These are phyloP conservation scores for Pedetes capensis DNA, from an alignment of 2,113 vertebrate genomes.

Conservation along the genomic window DNA sequence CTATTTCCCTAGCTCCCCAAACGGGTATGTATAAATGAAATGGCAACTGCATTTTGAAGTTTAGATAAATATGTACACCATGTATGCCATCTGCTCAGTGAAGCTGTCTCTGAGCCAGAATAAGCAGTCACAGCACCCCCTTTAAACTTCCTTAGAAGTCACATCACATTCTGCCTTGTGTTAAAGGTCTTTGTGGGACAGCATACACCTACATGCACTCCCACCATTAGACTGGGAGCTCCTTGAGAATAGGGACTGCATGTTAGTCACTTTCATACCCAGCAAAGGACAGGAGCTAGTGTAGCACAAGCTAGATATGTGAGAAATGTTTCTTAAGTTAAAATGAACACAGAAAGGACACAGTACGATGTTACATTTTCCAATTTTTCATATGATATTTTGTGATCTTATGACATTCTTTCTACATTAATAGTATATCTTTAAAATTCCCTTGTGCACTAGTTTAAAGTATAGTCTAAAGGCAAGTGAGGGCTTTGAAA, in stretches of 20 bases:
- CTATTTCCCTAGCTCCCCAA: background rate
- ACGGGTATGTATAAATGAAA: background rate
- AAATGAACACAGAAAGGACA: background rate
- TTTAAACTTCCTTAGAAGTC: background rate
- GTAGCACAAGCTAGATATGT: background rate
- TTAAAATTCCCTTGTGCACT: background rate
- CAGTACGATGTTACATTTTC: background rate
- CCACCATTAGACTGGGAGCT: background rate
- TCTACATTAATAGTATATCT: background rate
- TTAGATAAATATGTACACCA: background rate
- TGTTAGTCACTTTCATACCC: background rate
- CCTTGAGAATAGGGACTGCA: background rate
- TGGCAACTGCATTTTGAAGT: background rate
- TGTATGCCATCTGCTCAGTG: background rate
- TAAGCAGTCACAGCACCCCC: background rate
- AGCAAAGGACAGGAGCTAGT: background rate
- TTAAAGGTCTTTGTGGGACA: background rate
- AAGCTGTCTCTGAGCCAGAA: background rate
- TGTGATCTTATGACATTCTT: background rate
- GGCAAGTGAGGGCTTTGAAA: background rate
- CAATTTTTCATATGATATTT: background rate
- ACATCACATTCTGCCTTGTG: background rate
- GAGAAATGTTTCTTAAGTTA: background rate
- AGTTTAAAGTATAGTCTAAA: slow-evolving; percentile 24
- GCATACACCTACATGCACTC: too few relatives aligned